Evolutionary conservation across 2,113 vertebrate species (phyloP).

Genomic region (Shinisaurus crocodilurus): DNA sequence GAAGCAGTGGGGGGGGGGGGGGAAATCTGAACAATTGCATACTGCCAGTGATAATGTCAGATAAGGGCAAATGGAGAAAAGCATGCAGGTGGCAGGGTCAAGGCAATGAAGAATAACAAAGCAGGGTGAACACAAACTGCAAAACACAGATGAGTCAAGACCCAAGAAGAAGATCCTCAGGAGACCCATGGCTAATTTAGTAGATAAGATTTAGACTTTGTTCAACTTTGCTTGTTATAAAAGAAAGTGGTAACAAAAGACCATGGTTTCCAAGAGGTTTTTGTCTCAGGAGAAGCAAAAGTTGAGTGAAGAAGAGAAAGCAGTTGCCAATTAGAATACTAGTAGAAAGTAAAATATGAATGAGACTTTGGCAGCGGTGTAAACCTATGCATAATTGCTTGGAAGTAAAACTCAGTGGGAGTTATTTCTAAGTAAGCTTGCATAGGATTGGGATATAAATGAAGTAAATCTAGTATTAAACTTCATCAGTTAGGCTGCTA

Average conservation of each 20-base stretch:
- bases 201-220: constrained; percentile 30
- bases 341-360: neutral
- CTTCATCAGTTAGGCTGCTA: neutral
- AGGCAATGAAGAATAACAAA: constrained; percentile 15
- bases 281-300: neutral
- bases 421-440: neutral
- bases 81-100: neutral
- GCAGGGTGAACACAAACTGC: neutral
- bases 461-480: neutral
- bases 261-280: constrained; percentile 5
- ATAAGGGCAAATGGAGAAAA: constrained; percentile 21
- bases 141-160: constrained; percentile 24
- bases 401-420: neutral
- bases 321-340: neutral
- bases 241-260: constrained; percentile 10
- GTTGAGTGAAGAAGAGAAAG: neutral
- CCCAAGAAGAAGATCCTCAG: neutral
- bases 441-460: neutral
- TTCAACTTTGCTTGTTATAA: constrained; percentile 37
- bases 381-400: neutral
- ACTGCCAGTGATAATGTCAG: neutral
- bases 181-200: constrained; percentile 16
- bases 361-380: neutral
- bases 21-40: constrained; percentile 37
- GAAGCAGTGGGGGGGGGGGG: constrained; percentile 22